Conservation (phyloP, 2,888 invertebrate genomes). For the Apodemia zela region DNA sequence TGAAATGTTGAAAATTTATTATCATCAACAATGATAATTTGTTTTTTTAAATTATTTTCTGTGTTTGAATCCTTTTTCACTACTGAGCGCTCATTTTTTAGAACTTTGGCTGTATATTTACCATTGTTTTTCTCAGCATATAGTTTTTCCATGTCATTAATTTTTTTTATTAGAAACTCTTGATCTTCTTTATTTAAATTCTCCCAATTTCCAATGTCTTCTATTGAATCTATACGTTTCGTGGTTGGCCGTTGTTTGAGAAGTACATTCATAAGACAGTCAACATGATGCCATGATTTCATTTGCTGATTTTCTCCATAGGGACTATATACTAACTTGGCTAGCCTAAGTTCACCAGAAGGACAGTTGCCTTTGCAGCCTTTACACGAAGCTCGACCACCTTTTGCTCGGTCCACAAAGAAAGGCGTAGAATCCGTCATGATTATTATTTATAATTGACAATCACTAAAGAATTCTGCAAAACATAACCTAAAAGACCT, state of each 20-base stretch:
- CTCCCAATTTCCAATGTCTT: conserved; percentile 90
- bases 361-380: conserved; percentile 91
- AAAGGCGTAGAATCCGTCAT: conserved; percentile 71
- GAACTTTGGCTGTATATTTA: conserved; percentile 63
- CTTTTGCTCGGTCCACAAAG: conserved; percentile 89
- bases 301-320: conserved; percentile 86
- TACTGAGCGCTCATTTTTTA: conserved; percentile 52
- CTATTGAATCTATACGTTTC: conserved; percentile 88
- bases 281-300: conserved; percentile 92
- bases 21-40: conserved; percentile 71
- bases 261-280: conserved; percentile 90
- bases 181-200: conserved; percentile 84
- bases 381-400: conserved; percentile 90
- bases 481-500: background rate
- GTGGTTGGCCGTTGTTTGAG: conserved; percentile 89
- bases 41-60: conserved; percentile 30
- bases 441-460: conserved; percentile 10
- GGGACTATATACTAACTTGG: conserved; percentile 88
- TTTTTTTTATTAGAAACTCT: conserved; percentile 81
- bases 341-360: conserved; percentile 86
- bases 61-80: conserved; percentile 17
- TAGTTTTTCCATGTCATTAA: conserved; percentile 81
- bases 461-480: background rate
- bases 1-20: conserved; percentile 89
- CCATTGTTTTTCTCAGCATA: conserved; percentile 74